Evolutionary conservation across 2,888 invertebrate species (phyloP).

Genomic region (Piscicola geometra): DNA sequence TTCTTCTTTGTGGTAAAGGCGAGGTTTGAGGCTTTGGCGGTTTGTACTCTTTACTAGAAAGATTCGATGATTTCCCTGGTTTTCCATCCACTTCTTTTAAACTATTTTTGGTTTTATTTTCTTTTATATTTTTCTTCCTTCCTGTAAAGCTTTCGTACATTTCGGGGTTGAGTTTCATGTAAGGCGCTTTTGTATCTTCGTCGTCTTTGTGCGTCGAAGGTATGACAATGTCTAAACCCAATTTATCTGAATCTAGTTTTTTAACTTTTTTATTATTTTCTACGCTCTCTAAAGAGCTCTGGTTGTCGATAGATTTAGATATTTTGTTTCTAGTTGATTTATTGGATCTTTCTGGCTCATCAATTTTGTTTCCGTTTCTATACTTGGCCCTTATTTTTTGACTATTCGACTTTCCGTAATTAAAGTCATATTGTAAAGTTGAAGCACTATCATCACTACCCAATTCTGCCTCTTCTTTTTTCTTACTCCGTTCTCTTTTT

Average conservation of each 20-base stretch:
- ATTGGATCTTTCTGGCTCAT: not conserved
- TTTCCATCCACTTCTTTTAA: no score
- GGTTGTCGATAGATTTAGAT: not conserved
- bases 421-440: not conserved
- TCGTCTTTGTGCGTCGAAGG: conserved; percentile 8
- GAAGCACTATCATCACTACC: not conserved
- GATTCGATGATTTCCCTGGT: not conserved
- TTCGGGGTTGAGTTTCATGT: not conserved
- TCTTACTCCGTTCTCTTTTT: not conserved
- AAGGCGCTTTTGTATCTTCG: not conserved
- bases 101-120: not conserved
- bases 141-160: conserved; percentile 6
- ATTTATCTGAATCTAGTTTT: not conserved
- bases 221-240: not conserved
- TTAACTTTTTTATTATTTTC: not conserved
- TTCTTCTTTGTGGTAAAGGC: not conserved
- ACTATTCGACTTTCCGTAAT: not conserved
- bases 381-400: conserved; percentile 16
- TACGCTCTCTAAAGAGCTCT: not conserved
- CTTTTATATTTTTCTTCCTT: not conserved
- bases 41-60: not conserved
- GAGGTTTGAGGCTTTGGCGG: conserved; percentile 11
- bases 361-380: not conserved
- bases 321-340: no score
- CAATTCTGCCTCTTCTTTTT: not conserved